phyloP scores from a whole-genome alignment of 2,113 vertebrate genomes.

The Motacilla tschutschensis region DNA sequence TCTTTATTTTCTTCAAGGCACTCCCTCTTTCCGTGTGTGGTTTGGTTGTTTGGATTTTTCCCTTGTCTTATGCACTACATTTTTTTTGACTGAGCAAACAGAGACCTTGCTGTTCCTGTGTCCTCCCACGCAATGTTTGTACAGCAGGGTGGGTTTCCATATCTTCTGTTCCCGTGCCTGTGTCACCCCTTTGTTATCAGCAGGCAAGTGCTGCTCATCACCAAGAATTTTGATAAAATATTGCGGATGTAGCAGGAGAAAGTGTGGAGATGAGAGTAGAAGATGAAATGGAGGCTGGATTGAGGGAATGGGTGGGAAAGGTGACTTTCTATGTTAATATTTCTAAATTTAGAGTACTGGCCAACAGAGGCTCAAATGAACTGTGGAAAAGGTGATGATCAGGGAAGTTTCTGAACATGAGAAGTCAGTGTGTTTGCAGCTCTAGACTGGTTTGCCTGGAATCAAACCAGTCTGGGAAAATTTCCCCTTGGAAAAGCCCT shows the following conservation, averaged over 20 bases:
- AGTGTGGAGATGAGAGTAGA: background rate
- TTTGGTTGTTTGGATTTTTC: background rate
- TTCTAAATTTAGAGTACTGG: background rate
- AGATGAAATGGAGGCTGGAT: background rate
- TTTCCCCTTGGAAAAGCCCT: background rate
- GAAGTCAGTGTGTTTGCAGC: background rate
- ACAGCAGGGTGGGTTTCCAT: background rate
- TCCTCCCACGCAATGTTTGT: background rate
- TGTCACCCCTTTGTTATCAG: background rate
- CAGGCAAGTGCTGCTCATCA: background rate
- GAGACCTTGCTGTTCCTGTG: background rate
- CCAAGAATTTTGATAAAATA: background rate
- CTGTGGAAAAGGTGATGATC: background rate
- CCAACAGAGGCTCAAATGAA: background rate
- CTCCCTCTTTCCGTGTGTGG: background rate
- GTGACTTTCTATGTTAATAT: background rate
- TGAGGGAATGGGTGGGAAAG: background rate
- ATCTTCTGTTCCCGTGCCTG: background rate
- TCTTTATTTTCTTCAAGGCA: background rate
- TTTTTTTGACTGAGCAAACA: conserved; percentile 7
- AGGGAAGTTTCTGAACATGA: background rate
- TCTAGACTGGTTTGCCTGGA: background rate
- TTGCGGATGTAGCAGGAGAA: background rate
- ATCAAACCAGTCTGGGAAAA: background rate
- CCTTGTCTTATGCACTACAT: background rate